phyloP scores from a whole-genome alignment of 2,113 vertebrate genomes.

The Tachycineta bicolor region DNA sequence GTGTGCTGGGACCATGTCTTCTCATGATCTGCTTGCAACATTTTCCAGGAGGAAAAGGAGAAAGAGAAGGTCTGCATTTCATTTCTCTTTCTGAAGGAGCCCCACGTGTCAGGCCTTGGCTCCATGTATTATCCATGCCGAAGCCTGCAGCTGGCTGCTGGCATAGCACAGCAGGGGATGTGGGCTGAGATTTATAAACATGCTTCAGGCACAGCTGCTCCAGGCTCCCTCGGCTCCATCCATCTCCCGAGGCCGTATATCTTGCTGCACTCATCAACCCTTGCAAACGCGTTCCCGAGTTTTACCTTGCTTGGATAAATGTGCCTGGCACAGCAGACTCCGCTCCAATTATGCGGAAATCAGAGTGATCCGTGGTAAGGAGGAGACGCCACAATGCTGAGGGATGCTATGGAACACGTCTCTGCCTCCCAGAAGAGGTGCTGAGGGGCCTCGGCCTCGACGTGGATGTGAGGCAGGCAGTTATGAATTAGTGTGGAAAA shows the following conservation, averaged over 20 bases:
- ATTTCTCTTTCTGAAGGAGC: neutral
- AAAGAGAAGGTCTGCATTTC: neutral
- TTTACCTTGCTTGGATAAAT: constrained; percentile 44
- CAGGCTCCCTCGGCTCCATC: constrained; percentile 13
- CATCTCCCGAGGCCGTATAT: neutral
- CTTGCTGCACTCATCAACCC: neutral
- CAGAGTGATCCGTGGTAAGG: neutral
- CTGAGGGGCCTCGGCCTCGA: rapidly evolving
- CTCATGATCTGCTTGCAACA: neutral
- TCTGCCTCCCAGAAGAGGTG: neutral
- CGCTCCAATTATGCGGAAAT: neutral
- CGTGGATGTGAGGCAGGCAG: neutral
- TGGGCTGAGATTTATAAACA: constrained; percentile 39
- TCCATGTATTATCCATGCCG: neutral
- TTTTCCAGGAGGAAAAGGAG: neutral
- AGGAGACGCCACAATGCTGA: neutral
- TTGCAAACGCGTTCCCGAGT: neutral
- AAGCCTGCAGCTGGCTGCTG: constrained; percentile 53
- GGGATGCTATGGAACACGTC: neutral
- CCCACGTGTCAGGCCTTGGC: rapidly evolving
- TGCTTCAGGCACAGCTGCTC: constrained; percentile 51
- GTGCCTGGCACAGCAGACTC: neutral
- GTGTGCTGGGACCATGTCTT: rapidly evolving
- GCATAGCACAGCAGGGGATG: neutral
- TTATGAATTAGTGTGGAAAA: neutral